A percentile compares a stretch with the other conserved stretches of the same genome.
phyloP scores from a whole-genome alignment of 2,888 invertebrate genomes.

The Cyclophora albipunctata region DNA sequence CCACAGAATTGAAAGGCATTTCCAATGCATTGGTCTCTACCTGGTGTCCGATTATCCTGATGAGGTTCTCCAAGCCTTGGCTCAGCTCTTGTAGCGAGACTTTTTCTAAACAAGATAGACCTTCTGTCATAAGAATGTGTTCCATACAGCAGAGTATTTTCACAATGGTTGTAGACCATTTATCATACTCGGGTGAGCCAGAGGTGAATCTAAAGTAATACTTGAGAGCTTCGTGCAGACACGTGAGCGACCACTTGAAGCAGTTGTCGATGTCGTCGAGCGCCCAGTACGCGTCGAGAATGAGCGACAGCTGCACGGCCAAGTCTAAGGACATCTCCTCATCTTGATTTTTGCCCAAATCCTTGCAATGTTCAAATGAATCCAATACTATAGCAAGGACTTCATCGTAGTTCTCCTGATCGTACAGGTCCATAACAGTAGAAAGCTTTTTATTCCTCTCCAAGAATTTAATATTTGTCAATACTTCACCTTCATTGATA shows the following conservation, averaged over 20 bases:
- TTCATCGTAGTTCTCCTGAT: constrained; percentile 78
- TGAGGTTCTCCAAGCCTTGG: constrained; percentile 83
- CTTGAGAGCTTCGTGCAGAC: constrained; percentile 82
- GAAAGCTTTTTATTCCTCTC: constrained; percentile 75
- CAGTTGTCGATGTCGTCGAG: constrained; percentile 78
- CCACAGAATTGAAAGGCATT: constrained; percentile 80
- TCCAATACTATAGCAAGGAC: constrained; percentile 80
- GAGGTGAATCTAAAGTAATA: constrained; percentile 73
- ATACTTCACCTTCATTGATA: constrained; percentile 50
- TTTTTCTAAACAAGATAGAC: constrained; percentile 64
- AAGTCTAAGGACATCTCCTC: constrained; percentile 70
- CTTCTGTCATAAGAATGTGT: constrained; percentile 59
- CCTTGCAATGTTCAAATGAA: constrained; percentile 77
- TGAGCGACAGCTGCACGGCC: constrained; percentile 74
- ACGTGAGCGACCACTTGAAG: constrained; percentile 85
- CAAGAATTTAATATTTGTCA: constrained; percentile 51
- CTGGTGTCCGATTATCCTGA: constrained; percentile 85
- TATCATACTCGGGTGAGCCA: constrained; percentile 58
- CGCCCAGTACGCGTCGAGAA: constrained; percentile 81
- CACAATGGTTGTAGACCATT: constrained; percentile 60
- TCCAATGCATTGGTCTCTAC: constrained; percentile 82
- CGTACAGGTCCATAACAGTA: constrained; percentile 80
- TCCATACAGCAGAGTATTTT: constrained; percentile 66
- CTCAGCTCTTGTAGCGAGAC: constrained; percentile 76
- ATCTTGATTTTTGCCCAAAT: constrained; percentile 55